Base-by-base conservation (phyloP, 2,113 vertebrate genomes). In the Salvelinus sp. region DNA sequence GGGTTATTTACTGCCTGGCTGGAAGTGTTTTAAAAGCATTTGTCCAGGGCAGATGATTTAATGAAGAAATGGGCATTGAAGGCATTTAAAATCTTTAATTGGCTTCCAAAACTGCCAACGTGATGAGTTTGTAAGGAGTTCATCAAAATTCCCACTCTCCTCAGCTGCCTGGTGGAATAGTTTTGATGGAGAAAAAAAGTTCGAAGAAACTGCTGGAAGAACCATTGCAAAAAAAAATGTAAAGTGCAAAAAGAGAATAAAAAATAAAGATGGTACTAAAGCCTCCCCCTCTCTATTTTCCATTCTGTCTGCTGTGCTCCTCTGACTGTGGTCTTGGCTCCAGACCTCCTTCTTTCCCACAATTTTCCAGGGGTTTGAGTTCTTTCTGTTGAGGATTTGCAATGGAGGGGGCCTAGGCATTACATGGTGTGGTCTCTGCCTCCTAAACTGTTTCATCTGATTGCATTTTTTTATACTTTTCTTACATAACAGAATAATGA, bases 331-430 rank as follows among this genome's bases (percentile, higher is more conserved):
- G 68, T 25, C 57, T 50, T 22, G 18, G n/a, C 69, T 64, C 25
- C 48, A 78, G 72, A 72, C 65, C 50, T 65, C 12, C 18, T 28
- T 54, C 9, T 23, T 14, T 64, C 30, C 25, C 13, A 27, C 48
- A 13, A 22, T 74, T 76, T 73, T 57, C 62, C 70, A 33, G 75
- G 68, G 70, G 72, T 25, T 73, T 14, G 58, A 50, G 76, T 72
- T 75, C 44, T 62, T 65, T 65, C 25, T 83, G 50, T 72, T 47
- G 44, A 47, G 44, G 3, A 18, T 68, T 30, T 68, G 69, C 22
- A 4, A 28, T 28, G 69, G 70, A 1, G 10, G 78, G 44, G 73
- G 48, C 18, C 67, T 82, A 77, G 76, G 2, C 14, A 25, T 76
- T 30, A 80, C 71, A 48, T n/a, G 57, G 60, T 62, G 48, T 2